Evolutionary conservation across 2,113 vertebrate species (phyloP), one percentile per base, ranked within the genome.

Genomic region (Solea senegalensis): DNA sequence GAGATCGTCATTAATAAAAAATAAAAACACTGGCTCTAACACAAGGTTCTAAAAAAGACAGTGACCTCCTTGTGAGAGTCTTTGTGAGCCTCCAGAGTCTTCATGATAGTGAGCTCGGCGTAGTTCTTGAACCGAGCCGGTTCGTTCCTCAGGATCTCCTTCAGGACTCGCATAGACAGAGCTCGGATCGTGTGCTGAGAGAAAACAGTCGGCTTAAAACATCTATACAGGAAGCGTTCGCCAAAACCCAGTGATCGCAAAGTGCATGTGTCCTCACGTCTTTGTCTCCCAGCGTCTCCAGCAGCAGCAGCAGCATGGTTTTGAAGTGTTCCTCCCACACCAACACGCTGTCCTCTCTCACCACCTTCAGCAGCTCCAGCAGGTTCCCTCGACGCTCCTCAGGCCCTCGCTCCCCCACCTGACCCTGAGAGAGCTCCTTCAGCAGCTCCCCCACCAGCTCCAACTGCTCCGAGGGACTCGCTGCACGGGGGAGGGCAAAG

Each of bases 261-360:
- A 34, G 34, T 6, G 5, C 34, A 0, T 9, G 26, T 48, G 11
- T 59, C n/a, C 83, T 88, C 15, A 97, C 97, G 81, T 98, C 97
- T 90, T 94, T 95, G 86, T 98, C 96, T 41, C 95, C 96, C 69
- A 98, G 94, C 0, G 96, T 98, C 94, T 98, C 97, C 41, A 98
- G 94, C 72, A 98, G 92, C 65, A 98, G 82, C 63, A 98, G 95
- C 41, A 98, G 79, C 89, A 96, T 95, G 77, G 96, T 98, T 92
- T 98, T 98, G 92, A 98, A 98, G 88, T 98, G 97, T 40, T 98
- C 97, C 73, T 98, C 97, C 97, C 97, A 98, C 63, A 97, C 94
- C 76, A 91, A 89, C 2, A 94, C 92, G 40, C 94, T 91, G 73
- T 97, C 95, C 75, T 97, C 97, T 14, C 96, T 93, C 62, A 95